A percentile compares a stretch with the other conserved stretches of the same genome.
phyloP scores from a whole-genome alignment of 2,113 vertebrate species.

The Catharus minimus region DNA sequence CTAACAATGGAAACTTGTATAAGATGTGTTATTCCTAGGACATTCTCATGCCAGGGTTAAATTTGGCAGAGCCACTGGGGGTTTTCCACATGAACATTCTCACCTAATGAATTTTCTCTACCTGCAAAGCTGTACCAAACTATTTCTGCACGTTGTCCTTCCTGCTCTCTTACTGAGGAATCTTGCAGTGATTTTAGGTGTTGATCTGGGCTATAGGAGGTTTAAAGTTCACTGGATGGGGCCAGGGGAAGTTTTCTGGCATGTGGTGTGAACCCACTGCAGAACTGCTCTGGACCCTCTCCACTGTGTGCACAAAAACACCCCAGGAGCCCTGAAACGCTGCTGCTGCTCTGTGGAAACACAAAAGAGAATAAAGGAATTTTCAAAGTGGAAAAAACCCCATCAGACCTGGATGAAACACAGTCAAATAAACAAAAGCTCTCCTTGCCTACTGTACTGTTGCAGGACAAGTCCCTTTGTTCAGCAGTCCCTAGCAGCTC shows the following conservation, averaged over 20 bases:
- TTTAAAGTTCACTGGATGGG: not conserved
- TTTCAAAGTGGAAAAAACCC: not conserved
- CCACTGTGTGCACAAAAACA: not conserved
- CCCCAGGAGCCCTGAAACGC: not conserved
- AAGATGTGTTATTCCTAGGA: not conserved
- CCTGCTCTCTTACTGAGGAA: not conserved
- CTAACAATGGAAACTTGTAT: not conserved
- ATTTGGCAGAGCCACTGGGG: not conserved
- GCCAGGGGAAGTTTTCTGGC: not conserved
- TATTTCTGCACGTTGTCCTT: not conserved
- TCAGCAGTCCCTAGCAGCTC: not conserved
- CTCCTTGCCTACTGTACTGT: slow-evolving; percentile 6
- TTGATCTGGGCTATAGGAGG: not conserved
- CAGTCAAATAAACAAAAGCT: not conserved
- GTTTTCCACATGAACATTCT: not conserved
- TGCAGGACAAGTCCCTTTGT: slow-evolving; percentile 36
- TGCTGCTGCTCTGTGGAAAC: not conserved
- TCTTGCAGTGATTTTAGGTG: not conserved
- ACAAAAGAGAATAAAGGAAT: slow-evolving; percentile 26
- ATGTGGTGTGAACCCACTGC: not conserved
- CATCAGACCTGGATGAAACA: slow-evolving; percentile 20
- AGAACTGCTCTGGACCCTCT: not conserved
- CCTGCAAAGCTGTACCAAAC: not conserved
- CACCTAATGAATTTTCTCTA: not conserved
- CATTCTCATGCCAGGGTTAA: not conserved